Evolutionary conservation across 2,113 vertebrate genomes (phyloP), one percentile per base, ranked within the genome.

Genomic region (Cyphomyrus plagiostoma): DNA sequence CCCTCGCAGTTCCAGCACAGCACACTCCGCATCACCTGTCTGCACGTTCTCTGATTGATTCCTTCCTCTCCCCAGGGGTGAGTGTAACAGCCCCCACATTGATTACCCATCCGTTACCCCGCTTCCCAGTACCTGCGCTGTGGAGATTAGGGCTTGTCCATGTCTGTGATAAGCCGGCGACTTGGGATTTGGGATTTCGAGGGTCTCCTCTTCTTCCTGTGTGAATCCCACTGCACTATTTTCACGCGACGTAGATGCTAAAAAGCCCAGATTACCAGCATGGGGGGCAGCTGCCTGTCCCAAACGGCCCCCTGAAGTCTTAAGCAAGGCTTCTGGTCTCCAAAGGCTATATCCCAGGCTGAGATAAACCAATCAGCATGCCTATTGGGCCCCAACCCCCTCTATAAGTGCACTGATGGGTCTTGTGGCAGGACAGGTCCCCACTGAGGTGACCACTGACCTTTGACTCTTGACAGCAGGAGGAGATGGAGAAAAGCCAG

Each of bases 31-130:
- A 53, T 35, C 77, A 88, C 87, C 50, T 46, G 23, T 30, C n/a
- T 17, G 23, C 88, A 85, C 70, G 39, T 53, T 88, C 88, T 88
- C 85, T 89, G 89, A 42, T 85, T 46, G 52, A 26, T 45, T 58
- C 89, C 52, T n/a, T 49, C 74, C n/a, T 2, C 80, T 46, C 50
- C 49, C 84, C 84, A 1, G 7, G 13, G 74, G 74, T 23, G 82
- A n/a, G 8, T 42, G 45, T 84, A 48, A 84, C 42, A 23, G 10
- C 52, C 87, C 74, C 89, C 53, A 49, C 89, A 91, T 91, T 52
- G 89, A 92, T 92, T 92, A 86, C 70, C 90, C 84, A 92, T 92
- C 90, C 90, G 89, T 90, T 90, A 82, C 17, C 15, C 52, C 6
- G 46, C 58, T 88, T 50, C 90, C 88, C 82, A 89, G 87, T 91